These are phyloP conservation scores for Cryptops parisi DNA, from an alignment of 2,888 invertebrate genomes.

Conservation along the genomic window DNA sequence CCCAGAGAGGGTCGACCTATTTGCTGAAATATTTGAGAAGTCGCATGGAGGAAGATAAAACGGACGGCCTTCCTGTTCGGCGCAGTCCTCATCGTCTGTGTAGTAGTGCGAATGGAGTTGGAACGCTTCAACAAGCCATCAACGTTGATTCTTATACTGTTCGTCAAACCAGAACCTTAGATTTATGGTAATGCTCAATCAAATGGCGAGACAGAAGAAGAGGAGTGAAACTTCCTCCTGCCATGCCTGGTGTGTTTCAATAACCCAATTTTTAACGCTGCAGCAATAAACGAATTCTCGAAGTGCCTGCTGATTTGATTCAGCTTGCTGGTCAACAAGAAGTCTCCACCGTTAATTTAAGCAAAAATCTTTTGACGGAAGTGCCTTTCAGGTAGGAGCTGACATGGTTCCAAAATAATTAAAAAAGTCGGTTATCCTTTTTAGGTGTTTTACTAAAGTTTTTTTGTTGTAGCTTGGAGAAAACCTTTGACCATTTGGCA, in stretches of 20 bases:
- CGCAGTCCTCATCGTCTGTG: conserved; percentile 9
- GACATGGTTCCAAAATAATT: background rate
- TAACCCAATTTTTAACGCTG: conserved; percentile 14
- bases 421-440: background rate
- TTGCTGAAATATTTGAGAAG: conserved; percentile 52
- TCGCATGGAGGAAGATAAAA: conserved; percentile 30
- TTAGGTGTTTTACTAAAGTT: conserved; percentile 18
- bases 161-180: conserved; percentile 26
- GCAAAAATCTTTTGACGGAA: conserved; percentile 55
- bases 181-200: too few relatives aligned
- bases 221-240: too few relatives aligned
- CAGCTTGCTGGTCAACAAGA: conserved; percentile 51
- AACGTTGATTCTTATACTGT: conserved; percentile 27
- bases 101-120: conserved; percentile 11
- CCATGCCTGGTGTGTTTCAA: too few relatives aligned
- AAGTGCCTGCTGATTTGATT: conserved; percentile 57
- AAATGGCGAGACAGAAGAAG: too few relatives aligned
- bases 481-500: conserved; percentile 23
- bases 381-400: conserved; percentile 49
- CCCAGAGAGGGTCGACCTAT: conserved; percentile 55
- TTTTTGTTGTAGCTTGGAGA: conserved; percentile 4
- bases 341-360: conserved; percentile 61
- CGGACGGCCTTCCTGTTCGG: conserved; percentile 16
- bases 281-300: conserved; percentile 43
- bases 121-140: conserved; percentile 3